Base-by-base conservation (phyloP, 2,113 vertebrate genomes). In the Siniperca chuatsi region DNA sequence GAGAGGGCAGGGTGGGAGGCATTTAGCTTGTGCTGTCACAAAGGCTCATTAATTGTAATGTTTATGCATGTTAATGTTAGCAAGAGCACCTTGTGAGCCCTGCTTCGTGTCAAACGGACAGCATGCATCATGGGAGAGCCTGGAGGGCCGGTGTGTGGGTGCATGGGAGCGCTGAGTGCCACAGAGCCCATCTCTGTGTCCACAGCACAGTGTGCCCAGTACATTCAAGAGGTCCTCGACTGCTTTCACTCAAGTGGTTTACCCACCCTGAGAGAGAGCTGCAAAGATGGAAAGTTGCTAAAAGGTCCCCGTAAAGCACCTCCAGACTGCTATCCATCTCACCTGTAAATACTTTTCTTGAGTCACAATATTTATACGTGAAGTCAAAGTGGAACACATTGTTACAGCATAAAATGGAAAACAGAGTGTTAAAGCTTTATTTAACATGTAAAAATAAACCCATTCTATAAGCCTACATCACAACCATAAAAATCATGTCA, bases 41-140 rank as follows among this genome's bases (percentile, higher is more conserved):
- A 80, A 84, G 86, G 57, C 70, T 81, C 84, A 92, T 92, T 94
- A 93, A 91, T 91, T 89, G 81, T 77, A 76, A 81, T 92, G 88
- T 94, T 94, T 94, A 91, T 90, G 88, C 58, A 77, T 84, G 88
- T 75, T 92, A 92, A 92, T 88, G 87, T 91, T 91, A 87, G 79
- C 90, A 91, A 91, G 92, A 79, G 60, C 69, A 40, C 79, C 82
- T 72, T 33, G 79, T 50, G 82, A 77, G 75, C 54, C 65, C 93
- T 95, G 94, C 86, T 92, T 88, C 82, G 48, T 82, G 69, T 94
- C 90, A 93, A 66, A 40, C 5, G 20, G 75, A 82, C 85, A 87
- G 85, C 75, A 40, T 83, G 77, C 78, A 85, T 68, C 64, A 68
- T 33, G 42, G 71, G 80, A 80, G 75, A 42, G 78, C 61, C 68